These are phyloP conservation scores for Astyanax mexicanus DNA, from an alignment of 2,797 vertebrate genomes.

Conservation along the genomic window DNA sequence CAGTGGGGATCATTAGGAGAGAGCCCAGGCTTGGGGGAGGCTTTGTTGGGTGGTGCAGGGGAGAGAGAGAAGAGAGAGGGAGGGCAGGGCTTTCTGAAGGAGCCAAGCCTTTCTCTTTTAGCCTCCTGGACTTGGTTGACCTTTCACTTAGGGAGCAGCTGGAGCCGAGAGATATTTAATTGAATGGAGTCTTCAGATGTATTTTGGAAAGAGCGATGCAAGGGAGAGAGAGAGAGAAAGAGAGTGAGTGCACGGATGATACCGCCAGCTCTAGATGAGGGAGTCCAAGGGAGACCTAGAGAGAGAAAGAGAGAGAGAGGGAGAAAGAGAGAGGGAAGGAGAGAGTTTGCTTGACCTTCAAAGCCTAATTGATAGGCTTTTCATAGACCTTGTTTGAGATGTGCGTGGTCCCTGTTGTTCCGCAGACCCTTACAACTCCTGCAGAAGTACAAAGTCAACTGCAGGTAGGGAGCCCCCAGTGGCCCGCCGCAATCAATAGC, in stretches of 20 bases:
- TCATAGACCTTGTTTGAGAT: conserved; percentile 82
- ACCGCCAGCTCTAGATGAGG: conserved; percentile 70
- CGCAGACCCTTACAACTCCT: conserved; percentile 82
- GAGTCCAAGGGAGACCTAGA: conserved; percentile 60
- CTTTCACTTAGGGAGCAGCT: conserved; percentile 97
- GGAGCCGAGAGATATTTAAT: conserved; percentile 94
- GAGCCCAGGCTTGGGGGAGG: conserved; percentile 71
- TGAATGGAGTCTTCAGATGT: conserved; percentile 93
- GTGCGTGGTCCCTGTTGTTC: conserved; percentile 77
- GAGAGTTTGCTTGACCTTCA: conserved; percentile 87
- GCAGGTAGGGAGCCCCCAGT: conserved; percentile 80
- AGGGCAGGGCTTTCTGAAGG: conserved; percentile 70
- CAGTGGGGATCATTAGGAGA: conserved; percentile 94
- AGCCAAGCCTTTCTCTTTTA: conserved; percentile 83
- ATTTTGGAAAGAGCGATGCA: conserved; percentile 81
- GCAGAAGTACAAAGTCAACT: conserved; percentile 83
- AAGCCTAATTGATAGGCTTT: conserved; percentile 90
- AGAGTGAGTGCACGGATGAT: conserved; percentile 70
- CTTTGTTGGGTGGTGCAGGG: conserved; percentile 72
- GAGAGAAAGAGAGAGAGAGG: conserved; percentile 36
- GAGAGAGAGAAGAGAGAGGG: conserved; percentile 62
- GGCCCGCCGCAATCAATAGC: conserved; percentile 75
- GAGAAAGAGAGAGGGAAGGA: conserved; percentile 52
- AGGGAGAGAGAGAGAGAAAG: conserved; percentile 63
- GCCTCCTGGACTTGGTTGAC: conserved; percentile 91